Evolutionary conservation across 2,113 vertebrate species (phyloP).

Genomic region (Antennarius striatus): DNA sequence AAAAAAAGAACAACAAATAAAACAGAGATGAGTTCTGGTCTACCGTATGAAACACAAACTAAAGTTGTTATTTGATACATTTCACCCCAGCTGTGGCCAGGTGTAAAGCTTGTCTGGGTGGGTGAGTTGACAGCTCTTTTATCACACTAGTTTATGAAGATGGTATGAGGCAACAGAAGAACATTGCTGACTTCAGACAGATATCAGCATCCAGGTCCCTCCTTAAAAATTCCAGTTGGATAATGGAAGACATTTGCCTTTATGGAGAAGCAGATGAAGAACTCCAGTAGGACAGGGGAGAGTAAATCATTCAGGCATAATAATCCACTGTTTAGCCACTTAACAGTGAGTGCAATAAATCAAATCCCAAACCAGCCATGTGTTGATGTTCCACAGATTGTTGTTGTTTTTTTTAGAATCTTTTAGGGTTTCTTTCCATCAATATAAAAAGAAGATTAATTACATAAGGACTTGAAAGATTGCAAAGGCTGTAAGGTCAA

Average conservation of each 20-base stretch:
- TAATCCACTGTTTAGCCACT: constrained; percentile 49
- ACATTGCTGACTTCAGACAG: constrained; percentile 67
- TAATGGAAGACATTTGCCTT: constrained; percentile 66
- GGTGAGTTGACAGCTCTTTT: constrained; percentile 71
- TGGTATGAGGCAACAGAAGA: constrained; percentile 61
- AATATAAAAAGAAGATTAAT: constrained; percentile 5
- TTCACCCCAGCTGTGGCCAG: constrained; percentile 49
- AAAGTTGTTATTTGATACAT: constrained; percentile 52
- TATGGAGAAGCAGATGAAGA: constrained; percentile 45
- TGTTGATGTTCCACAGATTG: constrained; percentile 18
- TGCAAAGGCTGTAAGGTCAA: constrained; percentile 26
- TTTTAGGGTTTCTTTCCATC: constrained; percentile 28
- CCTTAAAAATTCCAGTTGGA: constrained; percentile 70
- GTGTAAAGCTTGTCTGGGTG: constrained; percentile 53
- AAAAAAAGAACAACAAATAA: too few species aligned
- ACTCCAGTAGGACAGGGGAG: constrained; percentile 28
- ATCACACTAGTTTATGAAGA: constrained; percentile 73
- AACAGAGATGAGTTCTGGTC: too few species aligned
- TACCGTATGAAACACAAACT: neutral
- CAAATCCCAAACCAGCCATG: constrained; percentile 24
- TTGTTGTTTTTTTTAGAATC: constrained; percentile 15
- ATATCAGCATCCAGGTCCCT: constrained; percentile 65
- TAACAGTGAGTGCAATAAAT: constrained; percentile 38
- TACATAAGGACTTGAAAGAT: neutral
- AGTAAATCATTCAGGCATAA: constrained; percentile 60